Evolutionary conservation across 2,888 invertebrate genomes (phyloP).

Genomic region (Cryptosula pallasiana): DNA sequence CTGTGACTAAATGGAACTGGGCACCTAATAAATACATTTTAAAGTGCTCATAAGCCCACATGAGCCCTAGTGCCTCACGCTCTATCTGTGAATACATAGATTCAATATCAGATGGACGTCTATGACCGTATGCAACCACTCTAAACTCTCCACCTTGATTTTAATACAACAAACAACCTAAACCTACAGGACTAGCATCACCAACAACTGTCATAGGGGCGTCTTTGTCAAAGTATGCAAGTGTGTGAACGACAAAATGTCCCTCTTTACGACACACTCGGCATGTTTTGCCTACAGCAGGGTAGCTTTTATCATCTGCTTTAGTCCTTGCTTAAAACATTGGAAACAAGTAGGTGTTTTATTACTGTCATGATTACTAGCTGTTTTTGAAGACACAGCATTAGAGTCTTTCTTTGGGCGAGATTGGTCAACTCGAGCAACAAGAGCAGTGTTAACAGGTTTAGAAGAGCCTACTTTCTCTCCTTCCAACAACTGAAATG

Average conservation of each 20-base stretch:
- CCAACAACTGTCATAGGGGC: neutral
- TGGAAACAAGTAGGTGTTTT: neutral
- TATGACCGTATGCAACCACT: neutral
- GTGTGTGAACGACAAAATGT: no score
- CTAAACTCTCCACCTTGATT: neutral
- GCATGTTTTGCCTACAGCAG: neutral
- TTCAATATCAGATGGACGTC: neutral
- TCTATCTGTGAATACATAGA: neutral
- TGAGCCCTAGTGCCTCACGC: neutral
- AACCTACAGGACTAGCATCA: constrained; percentile 14
- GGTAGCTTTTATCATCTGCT: neutral
- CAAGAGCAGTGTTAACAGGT: no score
- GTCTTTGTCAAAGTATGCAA: no score
- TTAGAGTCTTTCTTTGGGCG: neutral
- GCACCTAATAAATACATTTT: neutral
- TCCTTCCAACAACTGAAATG: neutral
- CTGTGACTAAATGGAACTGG: constrained; percentile 5
- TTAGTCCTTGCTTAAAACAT: neutral
- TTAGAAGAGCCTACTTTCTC: neutral
- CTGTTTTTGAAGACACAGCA: neutral
- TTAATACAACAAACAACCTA: neutral
- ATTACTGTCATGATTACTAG: neutral
- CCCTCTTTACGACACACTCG: neutral
- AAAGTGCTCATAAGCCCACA: constrained; percentile 11
- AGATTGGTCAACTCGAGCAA: no score